Conservation (phyloP, 2,797 vertebrate species). For the Pitangus sulphuratus region DNA sequence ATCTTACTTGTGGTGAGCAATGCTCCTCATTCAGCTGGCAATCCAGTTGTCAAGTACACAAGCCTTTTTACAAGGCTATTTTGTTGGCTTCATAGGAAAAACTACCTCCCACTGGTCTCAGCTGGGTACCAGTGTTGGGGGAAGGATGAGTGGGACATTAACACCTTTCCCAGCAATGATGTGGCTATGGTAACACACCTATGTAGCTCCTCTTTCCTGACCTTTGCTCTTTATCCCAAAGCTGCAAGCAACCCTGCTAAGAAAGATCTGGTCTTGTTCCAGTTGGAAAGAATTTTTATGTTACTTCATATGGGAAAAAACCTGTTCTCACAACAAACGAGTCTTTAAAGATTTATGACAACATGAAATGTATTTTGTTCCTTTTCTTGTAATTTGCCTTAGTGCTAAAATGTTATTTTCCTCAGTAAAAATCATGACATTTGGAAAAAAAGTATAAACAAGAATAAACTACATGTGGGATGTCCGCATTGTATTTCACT, state of each 20-base stretch:
- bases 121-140: background rate
- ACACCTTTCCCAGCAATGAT: background rate
- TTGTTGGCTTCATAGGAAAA: background rate
- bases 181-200: background rate
- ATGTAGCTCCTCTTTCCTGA: background rate
- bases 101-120: background rate
- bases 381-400: background rate
- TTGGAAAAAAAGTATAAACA: background rate
- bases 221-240: background rate
- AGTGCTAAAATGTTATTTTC: conserved; percentile 13
- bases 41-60: background rate
- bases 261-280: background rate
- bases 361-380: background rate
- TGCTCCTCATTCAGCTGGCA: background rate
- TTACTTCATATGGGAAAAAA: background rate
- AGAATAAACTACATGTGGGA: background rate
- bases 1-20: background rate
- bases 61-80: background rate
- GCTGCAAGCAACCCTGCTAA: background rate
- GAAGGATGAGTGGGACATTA: background rate
- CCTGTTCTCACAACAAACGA: background rate
- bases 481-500: background rate
- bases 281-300: background rate
- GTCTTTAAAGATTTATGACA: background rate
- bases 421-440: background rate